phyloP scores from a whole-genome alignment of 2,113 vertebrate genomes.

The Seriola quinqueradiata region DNA sequence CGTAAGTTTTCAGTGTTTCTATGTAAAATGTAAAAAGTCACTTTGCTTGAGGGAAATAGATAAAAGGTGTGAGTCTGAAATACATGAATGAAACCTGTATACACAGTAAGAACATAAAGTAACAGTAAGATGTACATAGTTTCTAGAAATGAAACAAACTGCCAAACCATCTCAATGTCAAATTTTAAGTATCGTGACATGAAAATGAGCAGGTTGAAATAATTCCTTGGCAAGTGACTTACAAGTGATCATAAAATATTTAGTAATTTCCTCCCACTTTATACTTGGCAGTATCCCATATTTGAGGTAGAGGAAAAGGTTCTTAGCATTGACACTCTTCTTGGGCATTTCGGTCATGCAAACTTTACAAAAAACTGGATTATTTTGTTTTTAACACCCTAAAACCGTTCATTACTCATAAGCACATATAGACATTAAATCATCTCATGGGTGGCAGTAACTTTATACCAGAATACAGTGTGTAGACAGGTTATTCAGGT shows the following conservation, averaged over 20 bases:
- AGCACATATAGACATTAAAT: slow-evolving; percentile 7
- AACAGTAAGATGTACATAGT: neutral
- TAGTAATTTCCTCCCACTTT: slow-evolving; percentile 17
- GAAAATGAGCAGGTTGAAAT: neutral
- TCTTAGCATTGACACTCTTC: slow-evolving; percentile 4
- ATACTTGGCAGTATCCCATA: neutral
- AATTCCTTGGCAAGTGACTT: neutral
- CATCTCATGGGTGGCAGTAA: neutral
- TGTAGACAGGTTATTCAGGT: neutral
- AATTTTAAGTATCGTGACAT: neutral
- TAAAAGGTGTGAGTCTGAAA: neutral
- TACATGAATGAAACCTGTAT: neutral
- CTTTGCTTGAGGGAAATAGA: neutral
- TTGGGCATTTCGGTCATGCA: slow-evolving; percentile 1
- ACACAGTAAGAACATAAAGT: neutral
- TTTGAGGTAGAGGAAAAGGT: slow-evolving; percentile 13
- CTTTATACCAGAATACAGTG: neutral
- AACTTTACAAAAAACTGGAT: neutral
- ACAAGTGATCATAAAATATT: slow-evolving; percentile 25
- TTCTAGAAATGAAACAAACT: slow-evolving; percentile 6
- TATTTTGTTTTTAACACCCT: slow-evolving; percentile 1
- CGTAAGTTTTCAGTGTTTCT: neutral
- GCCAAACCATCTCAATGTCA: slow-evolving; percentile 8
- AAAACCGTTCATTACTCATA: neutral
- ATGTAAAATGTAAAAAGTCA: neutral